A percentile compares a stretch with the other conserved stretches of the same genome.
phyloP scores from a whole-genome alignment of 2,888 invertebrate genomes.

The Xestia c-nigrum region DNA sequence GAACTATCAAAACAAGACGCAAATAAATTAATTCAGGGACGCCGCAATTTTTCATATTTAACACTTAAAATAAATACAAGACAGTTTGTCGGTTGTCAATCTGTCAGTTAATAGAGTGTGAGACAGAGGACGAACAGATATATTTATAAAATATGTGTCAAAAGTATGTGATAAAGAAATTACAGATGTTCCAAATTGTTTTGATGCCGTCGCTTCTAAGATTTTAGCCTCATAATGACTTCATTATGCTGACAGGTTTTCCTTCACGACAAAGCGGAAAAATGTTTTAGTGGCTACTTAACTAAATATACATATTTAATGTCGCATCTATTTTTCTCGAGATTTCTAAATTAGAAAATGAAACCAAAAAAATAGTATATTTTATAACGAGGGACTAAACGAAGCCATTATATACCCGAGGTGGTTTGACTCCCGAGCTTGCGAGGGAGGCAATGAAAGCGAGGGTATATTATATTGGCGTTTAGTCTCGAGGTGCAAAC shows the following conservation, averaged over 20 bases:
- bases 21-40: conserved; percentile 26
- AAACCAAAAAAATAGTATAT: conserved; percentile 38
- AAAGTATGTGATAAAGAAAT: conserved; percentile 66
- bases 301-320: conserved; percentile 60
- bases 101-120: conserved; percentile 63
- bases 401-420: no score
- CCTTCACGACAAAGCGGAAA: conserved; percentile 52
- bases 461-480: no score
- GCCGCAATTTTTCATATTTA: conserved; percentile 28
- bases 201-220: conserved; percentile 46
- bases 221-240: conserved; percentile 53
- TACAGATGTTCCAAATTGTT: conserved; percentile 55
- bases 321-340: conserved; percentile 38
- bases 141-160: conserved; percentile 50
- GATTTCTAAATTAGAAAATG: conserved; percentile 36
- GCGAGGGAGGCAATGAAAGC: no score
- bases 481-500: no score
- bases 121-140: conserved; percentile 44
- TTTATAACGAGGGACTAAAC: no score
- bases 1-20: conserved; percentile 6
- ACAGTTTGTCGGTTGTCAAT: conserved; percentile 58
- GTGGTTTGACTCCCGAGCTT: no score
- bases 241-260: conserved; percentile 61
- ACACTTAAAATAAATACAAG: conserved; percentile 36
- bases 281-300: conserved; percentile 56